A percentile compares a stretch with the other conserved stretches of the same genome.
Evolutionary conservation across 2,113 vertebrate species (phyloP).

Genomic region (Pelecanoides urinatrix): DNA sequence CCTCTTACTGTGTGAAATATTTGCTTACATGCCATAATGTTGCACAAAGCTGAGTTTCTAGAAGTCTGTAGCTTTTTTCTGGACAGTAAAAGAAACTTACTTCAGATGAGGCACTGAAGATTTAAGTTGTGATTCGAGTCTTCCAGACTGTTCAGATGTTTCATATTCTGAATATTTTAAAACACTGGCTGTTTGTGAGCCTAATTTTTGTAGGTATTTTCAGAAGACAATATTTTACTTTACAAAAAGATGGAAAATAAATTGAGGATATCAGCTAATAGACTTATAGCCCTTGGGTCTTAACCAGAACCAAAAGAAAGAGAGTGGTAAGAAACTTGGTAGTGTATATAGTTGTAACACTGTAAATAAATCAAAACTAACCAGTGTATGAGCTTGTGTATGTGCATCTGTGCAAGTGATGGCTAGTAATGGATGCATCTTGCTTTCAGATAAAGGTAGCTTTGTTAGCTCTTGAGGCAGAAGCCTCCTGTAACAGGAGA

Average conservation of each 20-base stretch:
- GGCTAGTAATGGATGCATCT: too few species aligned
- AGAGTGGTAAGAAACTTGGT: background rate
- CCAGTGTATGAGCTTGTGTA: background rate
- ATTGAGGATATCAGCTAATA: background rate
- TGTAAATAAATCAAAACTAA: background rate
- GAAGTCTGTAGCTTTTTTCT: background rate
- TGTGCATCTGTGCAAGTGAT: background rate
- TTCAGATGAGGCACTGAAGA: background rate
- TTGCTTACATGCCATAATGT: background rate
- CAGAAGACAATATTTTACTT: background rate
- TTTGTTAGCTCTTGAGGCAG: background rate
- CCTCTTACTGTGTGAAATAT: background rate
- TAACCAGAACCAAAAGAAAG: background rate
- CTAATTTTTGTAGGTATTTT: background rate
- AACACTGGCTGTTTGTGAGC: background rate
- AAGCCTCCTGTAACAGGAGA: background rate
- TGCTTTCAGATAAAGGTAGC: background rate
- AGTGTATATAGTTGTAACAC: background rate
- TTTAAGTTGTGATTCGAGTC: background rate
- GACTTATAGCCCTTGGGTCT: background rate
- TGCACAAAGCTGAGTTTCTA: background rate
- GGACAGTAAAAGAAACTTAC: background rate
- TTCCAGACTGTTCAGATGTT: background rate
- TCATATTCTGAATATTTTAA: background rate
- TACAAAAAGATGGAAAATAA: background rate